Evolutionary conservation across 2,113 vertebrate genomes (phyloP), one percentile per base, ranked within the genome.

Genomic region (Micronycteris hirsuta): DNA sequence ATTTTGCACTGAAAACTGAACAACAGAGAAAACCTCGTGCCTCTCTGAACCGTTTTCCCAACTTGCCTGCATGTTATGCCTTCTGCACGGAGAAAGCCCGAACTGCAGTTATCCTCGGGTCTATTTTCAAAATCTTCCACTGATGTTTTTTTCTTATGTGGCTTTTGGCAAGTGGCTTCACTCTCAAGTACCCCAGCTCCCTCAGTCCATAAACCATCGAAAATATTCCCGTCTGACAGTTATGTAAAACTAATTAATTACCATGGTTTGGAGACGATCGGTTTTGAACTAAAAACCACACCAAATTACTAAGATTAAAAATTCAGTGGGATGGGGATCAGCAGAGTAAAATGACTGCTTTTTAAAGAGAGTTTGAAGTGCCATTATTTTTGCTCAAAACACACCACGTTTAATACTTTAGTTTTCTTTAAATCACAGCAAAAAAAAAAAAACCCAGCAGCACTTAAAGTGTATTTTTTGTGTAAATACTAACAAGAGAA

Each of bases 191-290:
- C 31, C 10, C 74, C 41, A 33, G n/a, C 3, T 83, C 77, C 81
- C 68, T 86, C 65, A 43, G 73, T 89, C 88, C 84, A 67, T 89
- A 96, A 95, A 96, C 93, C 81, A 41, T 45, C 38, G 15, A 31
- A 93, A 85, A 91, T 93, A 93, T 16, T 71, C 58, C 76, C 93
- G 89, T 94, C 93, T 95, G 89, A 95, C 15, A 82, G 63, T 67
- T 92, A 96, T 88, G 74, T 67, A 97, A 95, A 95, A 93, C 91
- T 17, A 97, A 96, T 96, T 91, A 88, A 96, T 96, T 97, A 94
- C 65, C 92, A 87, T 85, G 65, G 65, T 94, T 73, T 80, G 9
- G 76, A 95, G 90, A 96, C 76, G 24, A 78, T 1, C 33, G n/a
- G 28, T 92, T 97, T 93, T 92, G 61, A 71, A 96, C 94, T 84